phyloP scores from a whole-genome alignment of 2,113 vertebrate genomes.

The Chrysemys picta region DNA sequence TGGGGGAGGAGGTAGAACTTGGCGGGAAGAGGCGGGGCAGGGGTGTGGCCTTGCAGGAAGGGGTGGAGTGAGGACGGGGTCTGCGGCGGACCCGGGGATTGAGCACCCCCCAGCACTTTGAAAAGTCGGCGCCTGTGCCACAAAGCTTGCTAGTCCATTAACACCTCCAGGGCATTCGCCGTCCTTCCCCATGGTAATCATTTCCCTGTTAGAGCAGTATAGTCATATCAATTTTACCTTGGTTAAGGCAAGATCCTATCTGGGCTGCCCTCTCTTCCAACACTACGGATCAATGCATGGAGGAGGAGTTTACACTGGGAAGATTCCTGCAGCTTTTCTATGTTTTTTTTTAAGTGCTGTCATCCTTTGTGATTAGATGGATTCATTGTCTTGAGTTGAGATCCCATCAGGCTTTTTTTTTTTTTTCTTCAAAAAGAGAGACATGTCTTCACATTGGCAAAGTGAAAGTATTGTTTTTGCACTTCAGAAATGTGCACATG shows the following conservation, averaged over 20 bases:
- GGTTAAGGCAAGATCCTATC: neutral
- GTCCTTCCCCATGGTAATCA: neutral
- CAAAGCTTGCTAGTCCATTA: too few relatives aligned
- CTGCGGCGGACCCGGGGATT: too few relatives aligned
- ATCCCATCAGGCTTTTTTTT: neutral
- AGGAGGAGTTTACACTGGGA: neutral
- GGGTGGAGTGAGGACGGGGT: too few relatives aligned
- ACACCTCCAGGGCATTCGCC: neutral
- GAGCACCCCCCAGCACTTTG: too few relatives aligned
- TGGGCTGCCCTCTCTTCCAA: neutral
- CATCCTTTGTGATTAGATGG: neutral
- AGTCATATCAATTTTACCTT: neutral
- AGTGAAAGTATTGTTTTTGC: slow-evolving; percentile 34
- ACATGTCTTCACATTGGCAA: slow-evolving; percentile 47
- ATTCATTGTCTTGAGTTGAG: neutral
- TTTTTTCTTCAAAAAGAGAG: neutral
- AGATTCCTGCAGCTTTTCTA: neutral
- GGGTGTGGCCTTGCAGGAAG: too few relatives aligned
- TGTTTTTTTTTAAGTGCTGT: slow-evolving; percentile 26
- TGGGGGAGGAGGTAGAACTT: too few relatives aligned
- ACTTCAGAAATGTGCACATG: slow-evolving; percentile 16
- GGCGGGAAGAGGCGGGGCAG: too few relatives aligned
- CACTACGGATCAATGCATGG: neutral
- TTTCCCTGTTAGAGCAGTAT: neutral
- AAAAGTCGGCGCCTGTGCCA: too few relatives aligned